Evolutionary conservation across 2,888 invertebrate species (phyloP), one percentile per base, ranked within the genome.

Genomic region (Phaonia tiefii): DNA sequence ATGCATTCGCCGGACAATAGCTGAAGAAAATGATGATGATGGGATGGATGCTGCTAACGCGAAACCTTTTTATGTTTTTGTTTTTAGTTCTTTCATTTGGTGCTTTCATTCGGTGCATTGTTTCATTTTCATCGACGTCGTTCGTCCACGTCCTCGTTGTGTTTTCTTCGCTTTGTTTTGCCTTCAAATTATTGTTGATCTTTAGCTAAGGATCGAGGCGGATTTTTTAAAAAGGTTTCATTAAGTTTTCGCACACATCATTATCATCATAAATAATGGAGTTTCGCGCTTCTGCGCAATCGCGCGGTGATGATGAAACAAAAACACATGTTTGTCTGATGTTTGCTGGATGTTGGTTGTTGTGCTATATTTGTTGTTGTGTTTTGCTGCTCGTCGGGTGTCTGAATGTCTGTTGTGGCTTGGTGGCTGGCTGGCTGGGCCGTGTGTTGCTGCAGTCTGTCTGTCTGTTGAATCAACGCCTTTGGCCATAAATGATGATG

Each of bases 281-380:
- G 63, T 63, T 63, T 63, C 63, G 63, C 63, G 63, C 63, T 63
- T 63, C 63, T 63, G 63, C 63, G 63, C 63, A 63, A 63, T 63
- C 63, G 37, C 63, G 63, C 63, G 63, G 63, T 63, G 63, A 63
- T 63, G 63, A 63, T 63, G 63, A 63, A 63, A 63, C 63, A 63
- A 63, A 63, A 63, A 63, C 63, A 63, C 63, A 63, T 63, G 63
- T 31, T 31, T 31, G 31, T 3, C 3, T 31, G 31, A 5, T 31
- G 31, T 31, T 31, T 31, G 31, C 8, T 31, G 31, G 4, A 31
- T 31, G 31, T 31, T 31, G 31, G 60, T 39, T 60, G 60, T 39
- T 63, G 56, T n/a, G n/a, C n/a, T 20, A 26, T 56, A 26, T 11
- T 56, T 56, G 63, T 51, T 51, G 51, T 4, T 51, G 51, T 22